Conservation (phyloP, 2,797 vertebrate species). For the Neosilurus mollespiculum region DNA sequence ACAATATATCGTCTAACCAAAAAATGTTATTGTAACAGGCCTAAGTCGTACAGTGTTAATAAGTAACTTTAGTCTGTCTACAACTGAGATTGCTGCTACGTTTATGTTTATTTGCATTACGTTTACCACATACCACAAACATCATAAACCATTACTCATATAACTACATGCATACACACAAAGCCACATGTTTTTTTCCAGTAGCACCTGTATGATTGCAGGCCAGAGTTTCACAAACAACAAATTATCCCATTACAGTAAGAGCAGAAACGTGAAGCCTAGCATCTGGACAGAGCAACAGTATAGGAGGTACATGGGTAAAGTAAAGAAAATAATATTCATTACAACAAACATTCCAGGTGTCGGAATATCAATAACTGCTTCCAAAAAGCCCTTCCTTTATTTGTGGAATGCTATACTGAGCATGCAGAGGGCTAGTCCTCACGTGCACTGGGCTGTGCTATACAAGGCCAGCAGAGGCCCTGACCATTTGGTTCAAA, state of each 20-base stretch:
- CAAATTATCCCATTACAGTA: slow-evolving; percentile 21
- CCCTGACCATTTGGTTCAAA: slow-evolving; percentile 18
- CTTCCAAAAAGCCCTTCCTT: slow-evolving; percentile 7
- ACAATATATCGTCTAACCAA: no score
- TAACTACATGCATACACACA: slow-evolving; percentile 10
- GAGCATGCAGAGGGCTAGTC: slow-evolving; percentile 24
- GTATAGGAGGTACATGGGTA: slow-evolving; percentile 58
- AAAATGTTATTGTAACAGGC: no score
- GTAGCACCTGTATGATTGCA: slow-evolving; percentile 18
- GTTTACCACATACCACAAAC: not conserved
- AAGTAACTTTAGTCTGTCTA: no score
- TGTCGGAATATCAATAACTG: slow-evolving; percentile 50
- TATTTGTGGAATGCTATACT: slow-evolving; percentile 35
- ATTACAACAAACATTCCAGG: slow-evolving; percentile 69
- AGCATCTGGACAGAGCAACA: slow-evolving; percentile 21
- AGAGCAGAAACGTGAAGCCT: slow-evolving; percentile 21
- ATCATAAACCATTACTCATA: not conserved
- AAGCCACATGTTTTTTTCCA: slow-evolving; percentile 15
- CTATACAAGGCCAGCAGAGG: slow-evolving; percentile 1
- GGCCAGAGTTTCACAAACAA: slow-evolving; percentile 28
- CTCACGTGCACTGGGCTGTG: slow-evolving; percentile 3
- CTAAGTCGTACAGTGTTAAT: no score
- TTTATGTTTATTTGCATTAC: not conserved
- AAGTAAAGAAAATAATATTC: slow-evolving; percentile 60
- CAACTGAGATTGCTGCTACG: not conserved